Evolutionary conservation across 2,113 vertebrate genomes (phyloP).

Genomic region (Gorsachius goisagi): DNA sequence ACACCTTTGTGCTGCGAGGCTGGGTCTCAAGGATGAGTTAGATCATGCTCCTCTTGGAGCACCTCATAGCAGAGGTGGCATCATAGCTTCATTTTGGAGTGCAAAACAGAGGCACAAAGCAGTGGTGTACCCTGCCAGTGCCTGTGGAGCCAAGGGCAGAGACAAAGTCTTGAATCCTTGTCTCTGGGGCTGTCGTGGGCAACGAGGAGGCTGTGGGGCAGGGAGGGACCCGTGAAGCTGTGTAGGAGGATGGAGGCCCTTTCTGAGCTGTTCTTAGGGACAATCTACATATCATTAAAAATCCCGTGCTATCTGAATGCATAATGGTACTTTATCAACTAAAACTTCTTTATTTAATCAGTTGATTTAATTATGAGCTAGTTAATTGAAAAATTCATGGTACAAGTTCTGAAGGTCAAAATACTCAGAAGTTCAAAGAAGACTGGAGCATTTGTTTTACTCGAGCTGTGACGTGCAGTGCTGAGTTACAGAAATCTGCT

Average conservation of each 20-base stretch:
- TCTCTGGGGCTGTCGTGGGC: not conserved
- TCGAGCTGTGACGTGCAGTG: not conserved
- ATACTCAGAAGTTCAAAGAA: conserved; percentile 54
- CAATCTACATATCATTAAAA: conserved; percentile 69
- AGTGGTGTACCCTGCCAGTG: not conserved
- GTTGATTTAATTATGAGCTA: conserved; percentile 72
- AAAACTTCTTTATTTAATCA: conserved; percentile 70
- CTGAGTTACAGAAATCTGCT: conserved; percentile 13
- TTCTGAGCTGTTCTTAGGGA: conserved; percentile 22
- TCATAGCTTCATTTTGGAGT: not conserved
- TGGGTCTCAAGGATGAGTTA: not conserved
- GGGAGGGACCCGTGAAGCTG: not conserved
- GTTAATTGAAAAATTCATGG: conserved; percentile 72
- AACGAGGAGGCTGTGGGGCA: not conserved
- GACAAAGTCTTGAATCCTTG: not conserved
- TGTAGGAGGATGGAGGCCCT: not conserved
- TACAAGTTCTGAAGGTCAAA: conserved; percentile 70
- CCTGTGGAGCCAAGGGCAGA: not conserved
- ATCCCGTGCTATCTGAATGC: conserved; percentile 51
- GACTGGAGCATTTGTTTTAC: conserved; percentile 2
- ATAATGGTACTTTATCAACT: conserved; percentile 67
- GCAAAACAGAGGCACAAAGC: not conserved
- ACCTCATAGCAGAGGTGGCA: not conserved
- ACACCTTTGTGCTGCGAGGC: not conserved
- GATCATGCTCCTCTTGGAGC: not conserved